Evolutionary conservation across 2,888 invertebrate species (phyloP).

Genomic region (Ectemnius continuus): DNA sequence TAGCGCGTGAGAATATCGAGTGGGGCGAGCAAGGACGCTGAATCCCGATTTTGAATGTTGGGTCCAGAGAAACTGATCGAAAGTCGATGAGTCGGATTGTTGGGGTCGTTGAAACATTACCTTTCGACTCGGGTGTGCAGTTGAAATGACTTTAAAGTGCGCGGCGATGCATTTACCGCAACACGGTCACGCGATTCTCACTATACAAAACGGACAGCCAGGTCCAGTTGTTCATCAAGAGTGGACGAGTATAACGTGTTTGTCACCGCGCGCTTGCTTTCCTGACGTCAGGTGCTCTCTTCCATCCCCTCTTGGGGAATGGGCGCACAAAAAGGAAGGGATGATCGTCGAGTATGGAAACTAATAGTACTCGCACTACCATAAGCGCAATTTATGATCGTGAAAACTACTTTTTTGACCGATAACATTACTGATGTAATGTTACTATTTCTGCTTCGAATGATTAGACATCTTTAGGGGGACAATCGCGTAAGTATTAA

Average conservation of each 20-base stretch:
- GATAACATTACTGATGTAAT: too few species aligned
- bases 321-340: slow-evolving; percentile 39
- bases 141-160: not conserved
- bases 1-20: not conserved
- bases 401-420: too few species aligned
- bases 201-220: slow-evolving; percentile 49
- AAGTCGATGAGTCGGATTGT: not conserved
- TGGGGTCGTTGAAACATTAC: slow-evolving; percentile 6
- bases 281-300: slow-evolving; percentile 61
- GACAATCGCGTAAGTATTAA: not conserved
- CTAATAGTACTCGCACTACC: not conserved
- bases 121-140: not conserved
- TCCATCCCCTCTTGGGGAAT: slow-evolving; percentile 45
- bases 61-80: not conserved
- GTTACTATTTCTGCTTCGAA: too few species aligned
- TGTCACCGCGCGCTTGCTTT: slow-evolving; percentile 56
- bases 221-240: slow-evolving; percentile 52
- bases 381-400: not conserved
- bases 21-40: slow-evolving; percentile 11
- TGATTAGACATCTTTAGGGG: too few species aligned
- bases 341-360: slow-evolving; percentile 25
- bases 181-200: slow-evolving; percentile 10
- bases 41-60: not conserved
- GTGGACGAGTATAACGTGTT: slow-evolving; percentile 44
- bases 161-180: slow-evolving; percentile 32